Base-by-base conservation (phyloP, 1,140 invertebrate genomes). In the Drosophila virilis region DNA sequence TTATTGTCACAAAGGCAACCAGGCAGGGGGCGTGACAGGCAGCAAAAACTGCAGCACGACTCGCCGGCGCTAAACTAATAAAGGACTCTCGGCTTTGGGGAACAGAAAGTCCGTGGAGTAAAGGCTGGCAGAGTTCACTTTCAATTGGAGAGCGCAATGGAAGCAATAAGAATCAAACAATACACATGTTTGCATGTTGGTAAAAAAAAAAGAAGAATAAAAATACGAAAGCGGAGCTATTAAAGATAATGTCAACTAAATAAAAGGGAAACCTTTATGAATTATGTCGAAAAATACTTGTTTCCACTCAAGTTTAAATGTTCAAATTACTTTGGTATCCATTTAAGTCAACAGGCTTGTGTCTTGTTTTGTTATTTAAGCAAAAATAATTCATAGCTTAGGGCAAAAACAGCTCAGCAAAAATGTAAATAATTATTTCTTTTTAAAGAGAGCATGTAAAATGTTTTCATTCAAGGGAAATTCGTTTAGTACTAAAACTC, bases 1-100 rank as follows among this genome's bases (percentile, higher is more conserved):
- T 85, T 85, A 85, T 85, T 85, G 82, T 86, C 84, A 80, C 82
- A 81, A 73, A 81, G 65, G 68, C 77, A 40, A 59, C n/a, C 80
- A n/a, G n/a, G 32, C 17, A 17, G 17, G 66, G 51, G 46, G 70
- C 48, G 35, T 66, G 50, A n/a, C 68, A 54, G 42, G 32, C 15
- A 38, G 38, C 35, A 55, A 68, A 55, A 35, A 55, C 22, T 17
- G 35, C 58, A 64, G 46, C 45, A 60, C 52, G 57, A 71, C 65
- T 64, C 61, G 62, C 64, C 65, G 65, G 28, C 67, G 78, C 82
- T 81, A 85, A 86, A 86, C 81, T 85, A 85, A 85, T 85, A 86
- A 71, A 78, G 75, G 78, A 61, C 38, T 40, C 9, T 40, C 71
- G 80, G 60, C 40, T 69, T 66, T 74, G 1, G 33, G 9, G 48